Evolutionary conservation across 1,140 invertebrate species (phyloP).

Genomic region (Drosophila mayri): DNA sequence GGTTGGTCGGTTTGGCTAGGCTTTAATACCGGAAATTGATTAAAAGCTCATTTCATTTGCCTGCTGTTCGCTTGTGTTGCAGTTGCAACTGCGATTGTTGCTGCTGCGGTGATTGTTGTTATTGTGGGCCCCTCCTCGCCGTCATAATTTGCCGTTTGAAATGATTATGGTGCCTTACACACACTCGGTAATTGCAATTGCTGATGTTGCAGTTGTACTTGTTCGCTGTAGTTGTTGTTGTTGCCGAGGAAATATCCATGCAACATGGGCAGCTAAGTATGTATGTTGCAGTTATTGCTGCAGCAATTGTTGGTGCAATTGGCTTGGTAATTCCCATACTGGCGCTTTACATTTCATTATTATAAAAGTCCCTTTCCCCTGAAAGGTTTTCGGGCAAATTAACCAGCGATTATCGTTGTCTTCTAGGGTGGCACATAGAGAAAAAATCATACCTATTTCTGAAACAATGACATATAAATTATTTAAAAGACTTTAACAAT

Average conservation of each 20-base stretch:
- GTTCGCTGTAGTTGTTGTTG: constrained; percentile 9
- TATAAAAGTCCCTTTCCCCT: background rate
- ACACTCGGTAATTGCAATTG: constrained; percentile 44
- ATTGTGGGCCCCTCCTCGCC: constrained; percentile 42
- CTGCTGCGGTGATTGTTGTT: constrained; percentile 20
- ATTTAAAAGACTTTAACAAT: background rate
- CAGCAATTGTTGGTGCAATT: constrained; percentile 17
- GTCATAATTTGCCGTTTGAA: constrained; percentile 81
- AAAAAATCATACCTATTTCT: background rate
- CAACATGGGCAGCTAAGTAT: constrained; percentile 22
- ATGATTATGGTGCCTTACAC: constrained; percentile 63
- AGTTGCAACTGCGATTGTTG: constrained; percentile 22
- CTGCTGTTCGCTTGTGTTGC: constrained; percentile 34
- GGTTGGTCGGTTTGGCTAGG: constrained; percentile 52
- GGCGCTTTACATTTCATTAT: constrained; percentile 34
- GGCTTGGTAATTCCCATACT: constrained; percentile 34
- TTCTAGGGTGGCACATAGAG: background rate
- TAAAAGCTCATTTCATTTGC: constrained; percentile 81
- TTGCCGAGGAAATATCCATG: constrained; percentile 52
- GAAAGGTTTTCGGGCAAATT: constrained; percentile 10
- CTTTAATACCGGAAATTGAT: constrained; percentile 83
- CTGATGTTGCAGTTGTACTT: constrained; percentile 36
- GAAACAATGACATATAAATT: background rate
- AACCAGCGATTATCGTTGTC: constrained; percentile 7
- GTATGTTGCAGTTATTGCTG: background rate